Evolutionary conservation across 2,888 invertebrate genomes (phyloP).

Genomic region (Synanthedon myopaeformis): DNA sequence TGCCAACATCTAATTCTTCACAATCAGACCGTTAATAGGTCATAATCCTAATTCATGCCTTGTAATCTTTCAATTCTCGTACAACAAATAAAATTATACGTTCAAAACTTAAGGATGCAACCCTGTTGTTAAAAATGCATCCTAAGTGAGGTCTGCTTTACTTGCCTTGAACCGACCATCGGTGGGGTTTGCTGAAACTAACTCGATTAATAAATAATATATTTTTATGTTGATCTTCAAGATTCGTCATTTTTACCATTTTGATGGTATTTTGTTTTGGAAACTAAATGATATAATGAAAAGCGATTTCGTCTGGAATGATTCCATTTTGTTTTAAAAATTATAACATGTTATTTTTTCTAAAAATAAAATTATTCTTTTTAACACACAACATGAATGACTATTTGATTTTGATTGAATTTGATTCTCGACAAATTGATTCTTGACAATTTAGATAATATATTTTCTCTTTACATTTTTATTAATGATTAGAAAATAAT

Average conservation of each 20-base stretch:
- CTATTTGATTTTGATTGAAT: too few relatives aligned
- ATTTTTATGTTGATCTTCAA: too few relatives aligned
- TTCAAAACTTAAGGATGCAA: slow-evolving; percentile 16
- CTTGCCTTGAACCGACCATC: slow-evolving; percentile 35
- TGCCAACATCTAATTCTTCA: slow-evolving; percentile 4
- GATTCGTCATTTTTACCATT: too few relatives aligned
- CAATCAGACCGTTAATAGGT: slow-evolving; percentile 17
- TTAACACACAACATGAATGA: neutral
- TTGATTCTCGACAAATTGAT: too few relatives aligned
- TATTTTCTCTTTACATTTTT: too few relatives aligned
- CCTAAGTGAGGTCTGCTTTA: slow-evolving; percentile 38
- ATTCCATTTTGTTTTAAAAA: too few relatives aligned
- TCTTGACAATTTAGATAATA: too few relatives aligned
- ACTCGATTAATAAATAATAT: too few relatives aligned
- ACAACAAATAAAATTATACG: slow-evolving; percentile 41
- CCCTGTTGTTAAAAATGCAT: slow-evolving; percentile 49
- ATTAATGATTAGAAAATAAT: too few relatives aligned
- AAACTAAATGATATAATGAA: too few relatives aligned
- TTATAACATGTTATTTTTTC: neutral
- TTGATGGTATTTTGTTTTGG: too few relatives aligned
- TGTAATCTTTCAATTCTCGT: slow-evolving; percentile 46
- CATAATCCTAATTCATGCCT: slow-evolving; percentile 29
- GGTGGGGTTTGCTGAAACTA: slow-evolving; percentile 4
- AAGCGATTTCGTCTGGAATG: too few relatives aligned
- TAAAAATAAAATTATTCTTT: neutral